Percentiles rank a stretch among this genome's conserved stretches.
Evolutionary conservation across 2,113 vertebrate species (phyloP).

Genomic region (Archilochus colubris): DNA sequence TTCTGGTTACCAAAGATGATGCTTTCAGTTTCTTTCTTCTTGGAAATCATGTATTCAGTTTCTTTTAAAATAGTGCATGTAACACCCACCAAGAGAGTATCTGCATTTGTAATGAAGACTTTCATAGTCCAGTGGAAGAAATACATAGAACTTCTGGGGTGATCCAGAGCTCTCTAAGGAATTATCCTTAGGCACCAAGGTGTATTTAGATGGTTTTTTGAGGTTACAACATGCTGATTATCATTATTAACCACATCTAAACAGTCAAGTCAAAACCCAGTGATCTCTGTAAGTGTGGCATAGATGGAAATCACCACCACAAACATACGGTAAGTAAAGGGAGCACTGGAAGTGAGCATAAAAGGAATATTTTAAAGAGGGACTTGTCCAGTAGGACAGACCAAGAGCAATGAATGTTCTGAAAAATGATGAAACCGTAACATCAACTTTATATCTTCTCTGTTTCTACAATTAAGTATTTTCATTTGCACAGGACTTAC

Average conservation of each 20-base stretch:
- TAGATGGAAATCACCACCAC: not conserved
- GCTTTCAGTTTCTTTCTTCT: not conserved
- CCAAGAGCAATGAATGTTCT: not conserved
- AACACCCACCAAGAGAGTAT: not conserved
- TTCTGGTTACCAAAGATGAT: not conserved
- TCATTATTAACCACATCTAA: not conserved
- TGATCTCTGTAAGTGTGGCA: not conserved
- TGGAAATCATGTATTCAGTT: not conserved
- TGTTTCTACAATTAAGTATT: not conserved
- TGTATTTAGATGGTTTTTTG: not conserved
- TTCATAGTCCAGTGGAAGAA: not conserved
- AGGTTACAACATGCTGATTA: not conserved
- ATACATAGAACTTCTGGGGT: not conserved
- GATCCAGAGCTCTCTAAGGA: not conserved
- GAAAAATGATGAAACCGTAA: not conserved
- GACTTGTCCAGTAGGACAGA: not conserved
- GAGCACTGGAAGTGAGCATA: fast-evolving
- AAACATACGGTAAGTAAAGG: not conserved
- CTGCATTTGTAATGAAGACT: not conserved
- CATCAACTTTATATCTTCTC: not conserved
- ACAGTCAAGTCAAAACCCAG: not conserved
- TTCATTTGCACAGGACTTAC: not conserved
- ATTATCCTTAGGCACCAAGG: not conserved
- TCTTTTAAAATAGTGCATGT: not conserved
- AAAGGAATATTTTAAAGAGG: not conserved